phyloP scores from a whole-genome alignment of 2,113 vertebrate species.

The Petroica traversi region DNA sequence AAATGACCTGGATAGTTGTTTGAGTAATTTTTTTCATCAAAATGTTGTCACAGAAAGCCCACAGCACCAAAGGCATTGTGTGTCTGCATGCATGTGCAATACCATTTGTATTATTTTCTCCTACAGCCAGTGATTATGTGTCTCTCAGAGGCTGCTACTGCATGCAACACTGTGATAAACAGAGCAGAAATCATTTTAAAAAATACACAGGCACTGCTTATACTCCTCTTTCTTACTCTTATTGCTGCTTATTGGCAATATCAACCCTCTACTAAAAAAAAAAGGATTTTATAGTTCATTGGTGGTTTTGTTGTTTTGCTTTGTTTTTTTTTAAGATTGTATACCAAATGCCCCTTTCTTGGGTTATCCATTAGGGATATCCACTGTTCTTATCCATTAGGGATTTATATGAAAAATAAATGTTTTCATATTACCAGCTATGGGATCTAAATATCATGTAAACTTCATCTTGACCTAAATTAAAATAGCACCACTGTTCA shows the following conservation, averaged over 20 bases:
- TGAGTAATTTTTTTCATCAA: background rate
- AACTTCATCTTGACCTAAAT: background rate
- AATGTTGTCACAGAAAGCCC: background rate
- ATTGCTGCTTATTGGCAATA: background rate
- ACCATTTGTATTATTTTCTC: background rate
- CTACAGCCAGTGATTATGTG: background rate
- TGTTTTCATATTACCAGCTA: background rate
- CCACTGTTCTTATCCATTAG: background rate
- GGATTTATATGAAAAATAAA: background rate
- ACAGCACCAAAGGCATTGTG: background rate
- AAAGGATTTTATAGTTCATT: background rate
- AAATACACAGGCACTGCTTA: background rate
- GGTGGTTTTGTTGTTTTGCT: background rate
- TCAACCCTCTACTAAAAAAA: background rate
- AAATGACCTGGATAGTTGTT: background rate
- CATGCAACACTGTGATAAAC: background rate
- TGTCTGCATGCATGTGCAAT: background rate
- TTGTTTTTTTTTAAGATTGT: background rate
- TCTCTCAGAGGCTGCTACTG: background rate
- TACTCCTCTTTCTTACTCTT: background rate
- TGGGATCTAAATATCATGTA: background rate
- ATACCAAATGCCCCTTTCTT: background rate
- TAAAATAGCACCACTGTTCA: background rate
- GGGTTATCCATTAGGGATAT: background rate
- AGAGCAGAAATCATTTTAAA: constrained; percentile 20